Percentiles rank a stretch among this genome's conserved stretches.
These are phyloP conservation scores for Syrrhaptes paradoxus DNA, from an alignment of 2,113 vertebrate species.

Conservation along the genomic window DNA sequence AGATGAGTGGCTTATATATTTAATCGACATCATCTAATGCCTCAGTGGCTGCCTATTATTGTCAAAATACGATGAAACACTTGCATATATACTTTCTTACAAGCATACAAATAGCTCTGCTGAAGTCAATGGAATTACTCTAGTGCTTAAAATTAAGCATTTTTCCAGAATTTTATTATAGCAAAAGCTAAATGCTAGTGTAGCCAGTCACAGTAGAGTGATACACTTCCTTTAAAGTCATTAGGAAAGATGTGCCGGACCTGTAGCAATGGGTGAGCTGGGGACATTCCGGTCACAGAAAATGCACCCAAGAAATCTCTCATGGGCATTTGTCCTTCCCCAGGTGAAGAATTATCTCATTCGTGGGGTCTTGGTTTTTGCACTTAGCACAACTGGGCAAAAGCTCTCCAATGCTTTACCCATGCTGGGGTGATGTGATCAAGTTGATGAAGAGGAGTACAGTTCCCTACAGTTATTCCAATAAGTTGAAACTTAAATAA, in stretches of 20 bases:
- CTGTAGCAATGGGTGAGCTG: background rate
- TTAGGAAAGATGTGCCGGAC: background rate
- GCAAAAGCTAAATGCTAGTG: background rate
- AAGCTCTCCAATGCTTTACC: background rate
- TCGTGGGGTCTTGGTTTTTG: background rate
- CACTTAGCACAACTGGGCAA: background rate
- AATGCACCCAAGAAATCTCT: background rate
- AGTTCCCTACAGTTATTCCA: background rate
- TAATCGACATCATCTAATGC: constrained; percentile 4
- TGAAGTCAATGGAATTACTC: background rate
- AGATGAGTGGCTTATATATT: background rate
- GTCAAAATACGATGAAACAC: background rate
- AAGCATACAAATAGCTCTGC: background rate
- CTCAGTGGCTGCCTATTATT: background rate
- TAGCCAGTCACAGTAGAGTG: background rate
- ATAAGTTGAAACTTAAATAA: background rate
- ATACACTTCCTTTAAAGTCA: background rate
- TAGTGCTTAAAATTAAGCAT: background rate
- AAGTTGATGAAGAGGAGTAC: background rate
- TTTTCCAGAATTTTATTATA: background rate
- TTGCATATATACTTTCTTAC: background rate
- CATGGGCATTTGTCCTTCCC: background rate
- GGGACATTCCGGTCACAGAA: background rate
- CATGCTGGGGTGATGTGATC: background rate
- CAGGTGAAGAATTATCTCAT: background rate